A percentile compares a stretch with the other conserved stretches of the same genome.
phyloP scores from a whole-genome alignment of 2,888 invertebrate genomes.

The Unio delphinus region DNA sequence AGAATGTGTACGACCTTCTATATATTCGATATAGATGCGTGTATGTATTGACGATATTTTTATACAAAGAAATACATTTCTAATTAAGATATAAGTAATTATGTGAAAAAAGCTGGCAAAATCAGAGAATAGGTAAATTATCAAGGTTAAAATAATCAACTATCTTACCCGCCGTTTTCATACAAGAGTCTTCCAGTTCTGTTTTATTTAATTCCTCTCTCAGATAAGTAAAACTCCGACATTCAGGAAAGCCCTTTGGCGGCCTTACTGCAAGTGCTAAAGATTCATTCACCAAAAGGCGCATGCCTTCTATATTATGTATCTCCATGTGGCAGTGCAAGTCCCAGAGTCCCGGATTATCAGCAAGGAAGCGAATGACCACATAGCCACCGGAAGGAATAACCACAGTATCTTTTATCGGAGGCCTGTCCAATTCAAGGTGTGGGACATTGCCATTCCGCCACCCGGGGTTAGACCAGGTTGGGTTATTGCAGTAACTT shows the following conservation, averaged over 20 bases:
- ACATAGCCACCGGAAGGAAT: constrained; percentile 60
- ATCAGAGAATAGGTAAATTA: too few relatives aligned
- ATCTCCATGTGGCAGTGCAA: constrained; percentile 58
- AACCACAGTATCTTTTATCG: constrained; percentile 55
- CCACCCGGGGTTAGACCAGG: constrained; percentile 49
- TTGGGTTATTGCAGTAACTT: constrained; percentile 30
- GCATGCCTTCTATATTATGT: constrained; percentile 46
- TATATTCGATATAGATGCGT: too few relatives aligned
- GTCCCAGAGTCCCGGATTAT: constrained; percentile 62
- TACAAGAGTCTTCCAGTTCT: background rate
- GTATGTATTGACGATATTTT: too few relatives aligned
- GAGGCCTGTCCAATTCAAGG: constrained; percentile 39
- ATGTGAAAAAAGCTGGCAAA: too few relatives aligned
- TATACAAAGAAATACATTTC: too few relatives aligned
- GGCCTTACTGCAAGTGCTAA: constrained; percentile 10
- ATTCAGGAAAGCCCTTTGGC: constrained; percentile 32
- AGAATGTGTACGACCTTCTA: too few relatives aligned
- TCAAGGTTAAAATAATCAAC: too few relatives aligned
- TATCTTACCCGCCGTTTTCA: too few relatives aligned
- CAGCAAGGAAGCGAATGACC: constrained; percentile 55
- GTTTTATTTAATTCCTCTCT: background rate
- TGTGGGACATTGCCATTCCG: constrained; percentile 36
- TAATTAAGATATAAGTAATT: too few relatives aligned
- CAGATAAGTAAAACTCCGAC: constrained; percentile 15
- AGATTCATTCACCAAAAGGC: constrained; percentile 33